Base-by-base conservation (phyloP, 2,113 vertebrate genomes). In the Salvator merianae region DNA sequence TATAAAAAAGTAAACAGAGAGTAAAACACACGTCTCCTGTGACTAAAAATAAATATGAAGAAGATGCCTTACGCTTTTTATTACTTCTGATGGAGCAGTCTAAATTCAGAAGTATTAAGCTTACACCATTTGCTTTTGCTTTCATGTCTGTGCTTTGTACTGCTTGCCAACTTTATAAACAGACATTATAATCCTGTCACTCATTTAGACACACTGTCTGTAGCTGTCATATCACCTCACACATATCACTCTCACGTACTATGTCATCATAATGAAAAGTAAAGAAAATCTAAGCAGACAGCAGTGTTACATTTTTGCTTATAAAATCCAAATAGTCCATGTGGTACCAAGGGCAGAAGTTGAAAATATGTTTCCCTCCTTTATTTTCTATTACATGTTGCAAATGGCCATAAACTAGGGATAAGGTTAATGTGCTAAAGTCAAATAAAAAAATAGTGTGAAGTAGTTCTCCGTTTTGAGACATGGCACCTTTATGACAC, bases 241-340 rank as follows among this genome's bases (percentile, higher is more conserved):
- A 85, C 38, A 73, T 20, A 79, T 65, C 50, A 79, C 36, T 72
- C 55, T 79, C 65, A n/a, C n/a, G 14, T 85, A 28, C 72, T 79
- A 79, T 73, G 59, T 85, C 55, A 72, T 50, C 38, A 36, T 79
- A 79, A 79, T 73, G 77, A 85, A 79, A 85, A 79, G 83, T 59
- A 85, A 79, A 79, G 68, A 79, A 78, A 79, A 78, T 13, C 16
- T 43, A 78, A 84, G 66, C 83, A 84, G 83, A 78, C 76, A 73
- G 69, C 66, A 65, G 72, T 73, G 79, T 85, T 85, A 79, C 55
- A 63, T 72, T 9, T 36, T 22, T 55, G 30, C 53, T 65, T 79
- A 63, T 79, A 72, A 53, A 79, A 62, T 71, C 34, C 71, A 62
- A 72, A 70, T 77, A 62, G 8, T 38, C 26, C 7, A 40, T 7